These are phyloP conservation scores for Leptodirus hochenwartii DNA, from an alignment of 2,888 invertebrate genomes.

Conservation along the genomic window DNA sequence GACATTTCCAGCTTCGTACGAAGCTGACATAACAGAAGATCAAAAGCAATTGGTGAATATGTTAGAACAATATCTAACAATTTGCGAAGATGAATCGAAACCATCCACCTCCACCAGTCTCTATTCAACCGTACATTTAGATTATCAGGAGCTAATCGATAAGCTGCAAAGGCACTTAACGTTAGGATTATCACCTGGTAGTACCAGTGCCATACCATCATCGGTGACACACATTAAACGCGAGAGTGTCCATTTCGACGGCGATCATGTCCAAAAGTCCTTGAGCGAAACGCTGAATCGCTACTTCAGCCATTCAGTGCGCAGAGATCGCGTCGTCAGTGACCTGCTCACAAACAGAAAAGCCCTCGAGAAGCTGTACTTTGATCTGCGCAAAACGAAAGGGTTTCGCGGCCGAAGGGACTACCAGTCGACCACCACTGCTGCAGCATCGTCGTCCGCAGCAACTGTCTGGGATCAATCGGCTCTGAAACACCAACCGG, in stretches of 20 bases:
- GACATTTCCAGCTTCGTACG: constrained; percentile 10
- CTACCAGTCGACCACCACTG: constrained; percentile 13
- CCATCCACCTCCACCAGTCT: constrained; percentile 4
- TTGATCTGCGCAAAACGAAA: constrained; percentile 50
- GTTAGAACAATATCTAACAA: constrained; percentile 43
- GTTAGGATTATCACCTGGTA: too few relatives aligned
- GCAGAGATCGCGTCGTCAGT: constrained; percentile 49
- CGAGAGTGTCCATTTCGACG: constrained; percentile 23
- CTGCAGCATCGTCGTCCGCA: constrained; percentile 19
- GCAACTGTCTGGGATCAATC: constrained; percentile 14
- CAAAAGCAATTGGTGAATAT: constrained; percentile 41
- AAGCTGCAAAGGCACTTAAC: constrained; percentile 41
- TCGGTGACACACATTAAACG: constrained; percentile 7
- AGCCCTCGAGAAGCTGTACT: constrained; percentile 52
- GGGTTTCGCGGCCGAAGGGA: constrained; percentile 28
- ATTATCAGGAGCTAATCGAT: constrained; percentile 44
- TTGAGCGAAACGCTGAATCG: constrained; percentile 46
- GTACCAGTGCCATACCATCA: constrained; percentile 13
- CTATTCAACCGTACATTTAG: constrained; percentile 19
- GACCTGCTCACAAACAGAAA: constrained; percentile 55
- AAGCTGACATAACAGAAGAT: constrained; percentile 23
- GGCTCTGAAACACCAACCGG: constrained; percentile 4
- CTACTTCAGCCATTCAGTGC: constrained; percentile 45
- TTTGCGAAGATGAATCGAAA: constrained; percentile 12
- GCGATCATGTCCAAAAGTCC: constrained; percentile 37